Percentiles rank a stretch among this genome's conserved stretches.
Conservation (phyloP, 2,113 vertebrate genomes). For the Trochalopteron elliotii region DNA sequence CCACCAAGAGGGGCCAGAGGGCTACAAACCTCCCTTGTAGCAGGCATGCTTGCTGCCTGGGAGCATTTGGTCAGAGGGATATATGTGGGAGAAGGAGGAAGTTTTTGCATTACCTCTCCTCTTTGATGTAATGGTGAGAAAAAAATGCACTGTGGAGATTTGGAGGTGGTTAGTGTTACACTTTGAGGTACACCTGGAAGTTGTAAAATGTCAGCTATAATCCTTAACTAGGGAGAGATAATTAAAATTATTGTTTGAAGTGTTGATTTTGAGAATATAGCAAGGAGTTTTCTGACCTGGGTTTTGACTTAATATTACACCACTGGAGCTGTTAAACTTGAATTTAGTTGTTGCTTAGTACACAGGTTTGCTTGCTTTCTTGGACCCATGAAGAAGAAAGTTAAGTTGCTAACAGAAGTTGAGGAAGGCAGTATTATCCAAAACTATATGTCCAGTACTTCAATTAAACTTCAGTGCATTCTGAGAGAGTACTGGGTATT, state of each 20-base stretch:
- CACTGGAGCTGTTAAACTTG: neutral
- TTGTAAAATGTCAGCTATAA: neutral
- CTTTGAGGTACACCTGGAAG: neutral
- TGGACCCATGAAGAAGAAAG: neutral
- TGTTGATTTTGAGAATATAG: neutral
- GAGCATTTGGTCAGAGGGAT: neutral
- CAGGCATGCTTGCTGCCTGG: neutral
- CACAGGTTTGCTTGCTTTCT: neutral
- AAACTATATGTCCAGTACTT: neutral
- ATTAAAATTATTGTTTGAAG: neutral
- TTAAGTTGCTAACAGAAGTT: neutral
- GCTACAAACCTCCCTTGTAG: neutral
- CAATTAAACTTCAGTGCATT: neutral
- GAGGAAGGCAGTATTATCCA: neutral
- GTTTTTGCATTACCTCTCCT: neutral
- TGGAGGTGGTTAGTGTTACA: neutral
- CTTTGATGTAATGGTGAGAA: neutral
- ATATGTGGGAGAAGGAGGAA: neutral
- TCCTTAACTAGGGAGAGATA: neutral
- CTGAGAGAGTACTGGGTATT: neutral
- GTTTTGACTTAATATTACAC: neutral
- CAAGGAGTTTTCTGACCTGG: neutral
- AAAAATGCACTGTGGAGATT: neutral
- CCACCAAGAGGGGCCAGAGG: neutral
- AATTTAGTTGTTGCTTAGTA: neutral